Evolutionary conservation across 2,797 vertebrate species (phyloP).

Genomic region (Ctenopoma multispine): DNA sequence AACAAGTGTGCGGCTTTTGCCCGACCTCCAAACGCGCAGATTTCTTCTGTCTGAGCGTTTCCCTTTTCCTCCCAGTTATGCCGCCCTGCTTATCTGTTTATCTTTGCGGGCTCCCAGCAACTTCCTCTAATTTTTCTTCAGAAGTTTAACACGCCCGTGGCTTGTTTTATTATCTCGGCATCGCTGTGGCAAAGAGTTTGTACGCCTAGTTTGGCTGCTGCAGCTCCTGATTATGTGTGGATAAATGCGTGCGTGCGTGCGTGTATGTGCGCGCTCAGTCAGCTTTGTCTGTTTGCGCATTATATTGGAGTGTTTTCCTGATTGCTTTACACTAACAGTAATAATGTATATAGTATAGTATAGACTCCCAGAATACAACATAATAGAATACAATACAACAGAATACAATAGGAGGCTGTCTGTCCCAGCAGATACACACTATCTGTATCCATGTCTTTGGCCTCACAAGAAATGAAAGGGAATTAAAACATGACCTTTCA

Average conservation of each 20-base stretch:
- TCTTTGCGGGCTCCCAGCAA: conserved; percentile 80
- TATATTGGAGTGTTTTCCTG: conserved; percentile 35
- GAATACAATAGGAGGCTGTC: conserved; percentile 7
- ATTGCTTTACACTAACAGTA: conserved; percentile 28
- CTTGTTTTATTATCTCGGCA: conserved; percentile 77
- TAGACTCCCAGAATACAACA: conserved; percentile 33
- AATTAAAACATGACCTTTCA: conserved; percentile 65
- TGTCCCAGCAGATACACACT: conserved; percentile 42
- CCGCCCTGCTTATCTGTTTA: conserved; percentile 71
- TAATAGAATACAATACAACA: conserved; percentile 12
- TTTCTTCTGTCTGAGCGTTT: conserved; percentile 61
- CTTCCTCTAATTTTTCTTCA: conserved; percentile 78
- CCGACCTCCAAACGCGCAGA: conserved; percentile 44
- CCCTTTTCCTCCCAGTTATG: conserved; percentile 48
- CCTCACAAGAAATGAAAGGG: conserved; percentile 58
- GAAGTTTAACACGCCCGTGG: conserved; percentile 80
- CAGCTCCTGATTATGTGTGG: conserved; percentile 39
- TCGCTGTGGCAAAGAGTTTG: conserved; percentile 68
- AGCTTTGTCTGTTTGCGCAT: conserved; percentile 36
- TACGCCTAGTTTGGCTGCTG: conserved; percentile 39
- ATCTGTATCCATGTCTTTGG: conserved; percentile 34
- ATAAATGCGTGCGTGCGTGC: conserved; percentile 17
- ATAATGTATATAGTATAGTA: conserved; percentile 38
- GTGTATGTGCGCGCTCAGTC: conserved; percentile 1
- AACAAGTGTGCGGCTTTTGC: conserved; percentile 39